Base-by-base conservation (phyloP, 2,888 invertebrate genomes). In the Hoplodrina ambigua region DNA sequence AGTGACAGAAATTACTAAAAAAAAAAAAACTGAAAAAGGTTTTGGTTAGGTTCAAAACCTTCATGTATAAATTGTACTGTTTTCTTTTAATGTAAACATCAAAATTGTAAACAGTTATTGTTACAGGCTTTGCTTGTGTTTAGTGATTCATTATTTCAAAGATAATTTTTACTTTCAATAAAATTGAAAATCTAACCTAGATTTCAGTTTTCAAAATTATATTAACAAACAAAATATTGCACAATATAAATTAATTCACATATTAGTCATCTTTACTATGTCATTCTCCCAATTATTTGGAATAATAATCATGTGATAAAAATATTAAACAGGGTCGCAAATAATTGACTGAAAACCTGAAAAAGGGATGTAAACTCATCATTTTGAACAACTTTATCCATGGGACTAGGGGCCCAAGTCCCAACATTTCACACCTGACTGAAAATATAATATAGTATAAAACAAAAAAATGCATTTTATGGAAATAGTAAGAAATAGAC, bases 211-310 rank as follows among this genome's bases (percentile, higher is more conserved):
- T 4, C 46, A 46, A 46, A 44, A 46, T 46, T 46, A 5, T 46
- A 6, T 10, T 44, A 44, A 46, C 2, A 50, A 50, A 20, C 0
- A 49, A 25, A 72, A 37, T 57, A 65, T 71, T 71, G 73, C 71
- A 72, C 73, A 50, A 64, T n/a, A 25, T 52, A 13, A 56, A 72
- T 63, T 5, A 71, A 71, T 20, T 46, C 1, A 33, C 17, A 11
- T 3, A 56, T 72, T 64, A 72, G 44, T 71, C 65, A 71, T 72
- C 8, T 5, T 50, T 55, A 20, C 49, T 10, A 20, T 30, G 66
- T 41, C 41, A 59, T 50, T 74, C 11, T 41, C 2, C 25, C 17
- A 55, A 55, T 55, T 25, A 59, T 74, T 74, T 67, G 25, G 54
- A 10, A 7, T 56, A n/a, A 4, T 49, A 50, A 15, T 44, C 17